phyloP scores from a whole-genome alignment of 2,888 invertebrate genomes.

The Euplagia quadripunctaria region DNA sequence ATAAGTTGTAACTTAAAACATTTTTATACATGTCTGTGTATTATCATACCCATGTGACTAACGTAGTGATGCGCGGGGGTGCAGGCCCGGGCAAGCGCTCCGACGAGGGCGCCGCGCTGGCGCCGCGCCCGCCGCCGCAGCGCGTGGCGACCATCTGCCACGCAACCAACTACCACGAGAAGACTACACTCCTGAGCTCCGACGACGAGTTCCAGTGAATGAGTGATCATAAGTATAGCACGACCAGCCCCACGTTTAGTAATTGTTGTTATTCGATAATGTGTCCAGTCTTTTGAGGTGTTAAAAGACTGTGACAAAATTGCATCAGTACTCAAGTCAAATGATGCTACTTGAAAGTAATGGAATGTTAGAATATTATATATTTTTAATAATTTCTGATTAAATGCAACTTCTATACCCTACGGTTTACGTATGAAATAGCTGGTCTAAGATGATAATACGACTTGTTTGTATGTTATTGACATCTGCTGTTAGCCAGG shows the following conservation, averaged over 20 bases:
- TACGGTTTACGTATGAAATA: background rate
- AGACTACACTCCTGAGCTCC: conserved; percentile 97
- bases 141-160: conserved; percentile 93
- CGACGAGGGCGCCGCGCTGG: conserved; percentile 83
- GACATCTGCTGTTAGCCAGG: too few relatives aligned
- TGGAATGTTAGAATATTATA: background rate
- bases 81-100: conserved; percentile 71
- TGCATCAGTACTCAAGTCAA: background rate
- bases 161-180: conserved; percentile 94
- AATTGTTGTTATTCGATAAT: conserved; percentile 49
- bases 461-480: too few relatives aligned
- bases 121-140: conserved; percentile 89
- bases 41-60: conserved; percentile 24
- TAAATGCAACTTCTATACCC: background rate
- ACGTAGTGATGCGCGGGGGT: conserved; percentile 78
- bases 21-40: background rate
- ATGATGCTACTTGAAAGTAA: background rate
- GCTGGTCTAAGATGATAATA: background rate
- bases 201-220: conserved; percentile 97
- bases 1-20: too few relatives aligned
- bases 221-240: conserved; percentile 2
- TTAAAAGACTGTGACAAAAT: conserved; percentile 33
- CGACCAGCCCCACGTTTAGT: conserved; percentile 23
- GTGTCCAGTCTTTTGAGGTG: conserved; percentile 36
- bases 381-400: background rate